phyloP scores from a whole-genome alignment of 2,797 vertebrate genomes.

The Toxotes lorentzi region DNA sequence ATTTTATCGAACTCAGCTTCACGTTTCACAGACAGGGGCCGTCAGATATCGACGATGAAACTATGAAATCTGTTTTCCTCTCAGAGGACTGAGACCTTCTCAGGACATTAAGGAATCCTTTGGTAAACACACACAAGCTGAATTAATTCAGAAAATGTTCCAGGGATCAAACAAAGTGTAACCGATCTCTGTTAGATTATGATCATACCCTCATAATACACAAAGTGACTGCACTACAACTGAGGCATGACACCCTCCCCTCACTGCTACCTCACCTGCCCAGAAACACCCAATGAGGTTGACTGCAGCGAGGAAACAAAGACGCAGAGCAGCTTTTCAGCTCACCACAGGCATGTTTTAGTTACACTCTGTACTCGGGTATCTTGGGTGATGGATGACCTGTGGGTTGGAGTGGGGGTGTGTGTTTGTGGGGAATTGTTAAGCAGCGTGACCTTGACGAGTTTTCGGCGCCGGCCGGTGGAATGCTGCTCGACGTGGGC shows the following conservation, averaged over 20 bases:
- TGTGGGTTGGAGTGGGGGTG: not conserved
- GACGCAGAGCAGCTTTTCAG: not conserved
- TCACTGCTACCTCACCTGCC: not conserved
- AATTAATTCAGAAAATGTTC: not conserved
- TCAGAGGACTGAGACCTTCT: no score
- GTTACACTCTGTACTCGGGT: slow-evolving; percentile 58
- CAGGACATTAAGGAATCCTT: no score
- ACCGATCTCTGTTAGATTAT: no score
- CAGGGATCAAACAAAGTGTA: not conserved
- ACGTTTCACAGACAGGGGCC: no score
- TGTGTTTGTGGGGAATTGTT: not conserved
- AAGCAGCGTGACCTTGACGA: slow-evolving; percentile 67
- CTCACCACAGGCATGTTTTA: slow-evolving; percentile 33
- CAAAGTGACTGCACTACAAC: not conserved
- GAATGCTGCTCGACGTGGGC: slow-evolving; percentile 56
- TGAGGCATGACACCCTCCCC: not conserved
- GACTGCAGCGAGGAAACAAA: not conserved
- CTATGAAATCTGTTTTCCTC: not conserved
- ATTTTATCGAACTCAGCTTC: no score
- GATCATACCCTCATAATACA: not conserved
- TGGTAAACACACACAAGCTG: no score
- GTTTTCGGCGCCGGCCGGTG: slow-evolving; percentile 42
- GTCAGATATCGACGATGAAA: no score
- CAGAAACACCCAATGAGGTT: not conserved
- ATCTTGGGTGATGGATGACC: slow-evolving; percentile 33